These are phyloP conservation scores for Drosophila greeni DNA, from an alignment of 2,888 invertebrate species.

Conservation along the genomic window DNA sequence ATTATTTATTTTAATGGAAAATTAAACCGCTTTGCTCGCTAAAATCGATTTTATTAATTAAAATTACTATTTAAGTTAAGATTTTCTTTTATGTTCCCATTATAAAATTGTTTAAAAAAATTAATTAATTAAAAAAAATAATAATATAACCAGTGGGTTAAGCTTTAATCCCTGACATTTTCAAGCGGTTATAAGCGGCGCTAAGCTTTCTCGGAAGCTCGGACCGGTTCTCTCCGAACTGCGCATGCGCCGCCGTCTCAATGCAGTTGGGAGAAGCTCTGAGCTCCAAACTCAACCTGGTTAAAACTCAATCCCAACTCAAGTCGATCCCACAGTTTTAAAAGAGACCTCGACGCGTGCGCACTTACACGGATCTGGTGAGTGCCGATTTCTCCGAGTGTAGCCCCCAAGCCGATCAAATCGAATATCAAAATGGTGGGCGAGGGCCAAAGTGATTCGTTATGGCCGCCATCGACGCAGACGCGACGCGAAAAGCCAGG, in stretches of 20 bases:
- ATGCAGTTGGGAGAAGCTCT: constrained; percentile 33
- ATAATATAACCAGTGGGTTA: constrained; percentile 9
- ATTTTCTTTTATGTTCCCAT: too few species aligned
- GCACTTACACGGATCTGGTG: constrained; percentile 51
- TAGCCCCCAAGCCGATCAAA: constrained; percentile 13
- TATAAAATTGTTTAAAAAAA: too few species aligned
- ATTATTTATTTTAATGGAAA: too few species aligned
- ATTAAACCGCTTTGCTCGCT: too few species aligned
- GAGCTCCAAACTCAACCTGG: constrained; percentile 21
- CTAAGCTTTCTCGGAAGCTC: constrained; percentile 28
- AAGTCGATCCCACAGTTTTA: constrained; percentile 38
- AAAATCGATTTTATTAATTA: too few species aligned
- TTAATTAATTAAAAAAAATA: too few species aligned
- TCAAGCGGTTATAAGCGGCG: not conserved
- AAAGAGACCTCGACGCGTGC: constrained; percentile 63
- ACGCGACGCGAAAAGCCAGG: not conserved
- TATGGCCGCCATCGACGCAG: not conserved
- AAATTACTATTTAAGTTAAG: too few species aligned
- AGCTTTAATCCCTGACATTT: constrained; percentile 12
- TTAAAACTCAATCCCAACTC: constrained; percentile 33
- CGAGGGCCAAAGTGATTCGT: constrained; percentile 32
- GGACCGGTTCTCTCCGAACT: constrained; percentile 58
- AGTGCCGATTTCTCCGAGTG: constrained; percentile 36
- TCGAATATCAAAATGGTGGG: constrained; percentile 18
- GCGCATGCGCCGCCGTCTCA: constrained; percentile 52